Evolutionary conservation across 2,888 invertebrate species (phyloP), one percentile per base, ranked within the genome.

Genomic region (Lasioglossum oenotherae): DNA sequence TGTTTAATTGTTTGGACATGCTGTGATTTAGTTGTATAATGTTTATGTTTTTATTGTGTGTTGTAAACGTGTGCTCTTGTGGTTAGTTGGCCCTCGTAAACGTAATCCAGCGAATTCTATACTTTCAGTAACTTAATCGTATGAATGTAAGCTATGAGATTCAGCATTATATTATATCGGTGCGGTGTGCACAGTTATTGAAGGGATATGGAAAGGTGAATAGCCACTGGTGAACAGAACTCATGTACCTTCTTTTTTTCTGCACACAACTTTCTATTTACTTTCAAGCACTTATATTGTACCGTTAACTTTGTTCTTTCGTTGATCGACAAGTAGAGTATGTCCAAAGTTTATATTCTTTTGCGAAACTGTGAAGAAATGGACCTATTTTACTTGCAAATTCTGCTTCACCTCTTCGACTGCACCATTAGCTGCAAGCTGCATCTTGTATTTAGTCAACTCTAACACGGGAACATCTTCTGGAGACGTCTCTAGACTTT

Each of bases 121-220:
- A 76, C 14, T 41, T 35, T 4, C n/a, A 74, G 23, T n/a, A 44
- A 14, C 46, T 2, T 72, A 78, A 73, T n/a, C 44, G 27, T 53
- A 12, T 38, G 38, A 53, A 80, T 73, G 49, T n/a, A 16, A 23
- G 38, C 23, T 27, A 53, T 31, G 14, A 14, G 4, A 27, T 67
- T 67, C 6, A 19, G 53, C 23, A 16, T 35, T 14, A 19, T 64
- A 49, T 14, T 35, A 76, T 76, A 12, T n/a, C 10, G 57, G n/a
- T 73, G 57, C 12, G 23, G 31, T 44, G 38, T 27, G 27, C 41
- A 53, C 38, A 4, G 67, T 78, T 81, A 67, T 64, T 74, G 78
- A 60, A 85, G 88, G 88, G 87, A 90, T 90, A 90, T 90, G 89
- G 77, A 90, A 90, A 87, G 46, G 74, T 72, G 44, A 49, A 74